phyloP scores from a whole-genome alignment of 2,888 invertebrate species.

The Sialis lutaria region DNA sequence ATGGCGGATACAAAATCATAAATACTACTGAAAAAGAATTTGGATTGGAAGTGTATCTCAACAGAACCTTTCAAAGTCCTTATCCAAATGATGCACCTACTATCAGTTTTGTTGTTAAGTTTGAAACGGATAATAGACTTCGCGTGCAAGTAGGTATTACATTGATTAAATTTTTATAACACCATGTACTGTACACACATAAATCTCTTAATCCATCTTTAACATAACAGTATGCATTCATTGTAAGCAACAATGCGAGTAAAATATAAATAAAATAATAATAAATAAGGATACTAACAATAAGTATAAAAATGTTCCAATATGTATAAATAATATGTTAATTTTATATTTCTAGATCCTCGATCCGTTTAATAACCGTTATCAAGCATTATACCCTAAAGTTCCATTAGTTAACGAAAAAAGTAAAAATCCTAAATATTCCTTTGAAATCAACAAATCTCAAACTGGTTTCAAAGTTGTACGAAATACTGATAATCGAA shows the following conservation, averaged over 20 bases:
- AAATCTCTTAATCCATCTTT: no score
- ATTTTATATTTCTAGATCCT: slow-evolving; percentile 26
- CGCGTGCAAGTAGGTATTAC: slow-evolving; percentile 40
- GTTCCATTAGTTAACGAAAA: slow-evolving; percentile 33
- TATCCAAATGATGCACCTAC: slow-evolving; percentile 47
- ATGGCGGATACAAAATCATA: slow-evolving; percentile 41
- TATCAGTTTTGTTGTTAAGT: slow-evolving; percentile 40
- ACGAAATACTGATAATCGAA: neutral
- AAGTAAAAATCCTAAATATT: slow-evolving; percentile 32
- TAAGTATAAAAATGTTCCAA: neutral
- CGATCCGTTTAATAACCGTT: slow-evolving; percentile 33
- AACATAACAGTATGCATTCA: no score
- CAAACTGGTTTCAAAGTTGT: slow-evolving; percentile 42
- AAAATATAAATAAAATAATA: no score
- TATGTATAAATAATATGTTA: slow-evolving; percentile 5
- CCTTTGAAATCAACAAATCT: slow-evolving; percentile 33
- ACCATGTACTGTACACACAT: no score
- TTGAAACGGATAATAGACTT: slow-evolving; percentile 40
- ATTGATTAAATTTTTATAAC: neutral
- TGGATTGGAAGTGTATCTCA: slow-evolving; percentile 37
- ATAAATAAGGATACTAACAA: no score
- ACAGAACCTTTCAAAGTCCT: slow-evolving; percentile 33
- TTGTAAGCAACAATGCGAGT: no score
- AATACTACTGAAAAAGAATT: slow-evolving; percentile 42
- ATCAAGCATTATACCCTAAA: slow-evolving; percentile 50